Percentiles rank a stretch among this genome's conserved stretches.
Evolutionary conservation across 2,888 invertebrate genomes (phyloP).

Genomic region (Ariolimax columbianus): DNA sequence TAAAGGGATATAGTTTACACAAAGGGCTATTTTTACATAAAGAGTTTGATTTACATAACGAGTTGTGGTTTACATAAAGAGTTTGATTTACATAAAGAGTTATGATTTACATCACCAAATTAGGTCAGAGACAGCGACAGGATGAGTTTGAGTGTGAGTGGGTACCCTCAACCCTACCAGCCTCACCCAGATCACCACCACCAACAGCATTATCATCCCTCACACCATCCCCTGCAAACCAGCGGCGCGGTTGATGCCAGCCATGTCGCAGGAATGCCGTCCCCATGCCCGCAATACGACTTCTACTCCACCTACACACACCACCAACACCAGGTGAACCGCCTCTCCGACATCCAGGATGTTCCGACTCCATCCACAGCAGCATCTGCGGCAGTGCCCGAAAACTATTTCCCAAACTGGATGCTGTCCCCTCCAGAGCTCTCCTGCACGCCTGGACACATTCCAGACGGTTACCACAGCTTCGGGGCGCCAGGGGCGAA

Average conservation of each 20-base stretch:
- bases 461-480: slow-evolving; percentile 62
- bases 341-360: slow-evolving; percentile 66
- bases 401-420: slow-evolving; percentile 70
- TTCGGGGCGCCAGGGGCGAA: slow-evolving; percentile 43
- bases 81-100: too few species aligned
- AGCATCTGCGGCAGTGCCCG: slow-evolving; percentile 54
- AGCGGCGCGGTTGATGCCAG: not conserved
- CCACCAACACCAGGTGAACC: slow-evolving; percentile 55
- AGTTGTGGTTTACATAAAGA: too few species aligned
- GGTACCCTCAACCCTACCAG: slow-evolving; percentile 68
- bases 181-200: slow-evolving; percentile 30
- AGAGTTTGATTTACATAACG: too few species aligned
- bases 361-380: slow-evolving; percentile 29
- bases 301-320: slow-evolving; percentile 58
- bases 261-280: not conserved
- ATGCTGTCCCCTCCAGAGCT: slow-evolving; percentile 64
- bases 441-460: slow-evolving; percentile 58
- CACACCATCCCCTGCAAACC: not conserved
- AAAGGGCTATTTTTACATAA: too few species aligned
- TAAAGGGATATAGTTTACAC: too few species aligned
- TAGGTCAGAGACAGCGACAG: not conserved
- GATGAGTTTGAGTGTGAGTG: slow-evolving; percentile 73
- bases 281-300: slow-evolving; percentile 44
- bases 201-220: not conserved
- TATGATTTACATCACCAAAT: too few species aligned